These are phyloP conservation scores for Tringa solitaria DNA, from an alignment of 2,113 vertebrate genomes.

Conservation along the genomic window DNA sequence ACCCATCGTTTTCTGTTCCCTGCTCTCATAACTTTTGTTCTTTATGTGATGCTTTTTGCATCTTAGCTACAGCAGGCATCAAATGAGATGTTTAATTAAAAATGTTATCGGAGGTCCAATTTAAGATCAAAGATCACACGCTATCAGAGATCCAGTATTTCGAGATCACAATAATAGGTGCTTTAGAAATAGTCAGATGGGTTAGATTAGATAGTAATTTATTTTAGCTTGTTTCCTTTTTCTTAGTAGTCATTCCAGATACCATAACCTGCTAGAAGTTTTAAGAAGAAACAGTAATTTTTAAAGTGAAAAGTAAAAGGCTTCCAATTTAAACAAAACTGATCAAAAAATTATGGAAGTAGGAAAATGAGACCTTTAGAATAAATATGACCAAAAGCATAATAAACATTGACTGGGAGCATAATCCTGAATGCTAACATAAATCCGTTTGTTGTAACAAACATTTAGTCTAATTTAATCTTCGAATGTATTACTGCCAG, in stretches of 20 bases:
- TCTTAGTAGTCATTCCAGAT: slow-evolving; percentile 12
- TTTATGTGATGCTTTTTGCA: slow-evolving; percentile 6
- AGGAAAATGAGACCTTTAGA: slow-evolving; percentile 46
- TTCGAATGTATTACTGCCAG: slow-evolving; percentile 70
- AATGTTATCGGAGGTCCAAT: not conserved
- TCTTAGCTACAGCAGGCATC: slow-evolving; percentile 15
- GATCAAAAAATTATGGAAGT: slow-evolving; percentile 57
- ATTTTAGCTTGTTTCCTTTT: slow-evolving; percentile 29
- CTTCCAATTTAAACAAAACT: slow-evolving; percentile 53
- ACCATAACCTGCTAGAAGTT: slow-evolving; percentile 7
- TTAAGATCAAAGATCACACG: slow-evolving; percentile 41
- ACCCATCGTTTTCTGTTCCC: not conserved
- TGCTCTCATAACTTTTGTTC: not conserved
- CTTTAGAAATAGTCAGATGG: slow-evolving; percentile 37
- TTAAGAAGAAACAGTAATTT: slow-evolving; percentile 54
- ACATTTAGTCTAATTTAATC: slow-evolving; percentile 76
- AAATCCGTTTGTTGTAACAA: slow-evolving; percentile 65
- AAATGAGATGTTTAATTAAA: slow-evolving; percentile 56
- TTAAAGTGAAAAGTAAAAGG: slow-evolving; percentile 44
- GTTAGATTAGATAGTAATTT: slow-evolving; percentile 49
- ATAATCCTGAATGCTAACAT: slow-evolving; percentile 68
- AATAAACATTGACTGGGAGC: slow-evolving; percentile 59
- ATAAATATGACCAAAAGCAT: slow-evolving; percentile 59
- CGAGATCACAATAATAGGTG: not conserved
- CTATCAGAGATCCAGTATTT: slow-evolving; percentile 15